A percentile compares a stretch with the other conserved stretches of the same genome.
These are phyloP conservation scores for Pseudoatta argentina DNA, from an alignment of 1,140 invertebrate species.

Conservation along the genomic window DNA sequence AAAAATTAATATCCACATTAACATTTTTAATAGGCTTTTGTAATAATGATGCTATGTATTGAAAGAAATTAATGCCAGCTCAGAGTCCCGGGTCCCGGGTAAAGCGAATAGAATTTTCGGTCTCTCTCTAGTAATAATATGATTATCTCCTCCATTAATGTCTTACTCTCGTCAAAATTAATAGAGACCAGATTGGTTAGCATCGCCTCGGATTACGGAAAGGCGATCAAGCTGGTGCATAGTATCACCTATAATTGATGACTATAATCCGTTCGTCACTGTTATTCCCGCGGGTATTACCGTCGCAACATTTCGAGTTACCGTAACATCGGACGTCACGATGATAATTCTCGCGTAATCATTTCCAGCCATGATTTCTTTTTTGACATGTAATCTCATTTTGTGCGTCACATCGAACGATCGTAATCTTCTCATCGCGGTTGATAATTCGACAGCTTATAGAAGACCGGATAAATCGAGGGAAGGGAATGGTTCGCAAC, in stretches of 20 bases:
- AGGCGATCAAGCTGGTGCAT: conserved; percentile 30
- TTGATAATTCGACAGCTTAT: conserved; percentile 58
- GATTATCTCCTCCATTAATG: conserved; percentile 14
- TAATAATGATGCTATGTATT: background rate
- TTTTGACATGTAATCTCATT: conserved; percentile 36
- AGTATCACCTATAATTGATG: conserved; percentile 42
- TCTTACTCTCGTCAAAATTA: conserved; percentile 26
- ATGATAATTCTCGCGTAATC: conserved; percentile 21
- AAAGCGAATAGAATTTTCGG: background rate
- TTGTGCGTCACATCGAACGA: background rate
- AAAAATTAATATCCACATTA: conserved; percentile 21
- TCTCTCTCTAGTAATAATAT: conserved; percentile 1
- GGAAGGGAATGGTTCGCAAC: conserved; percentile 8
- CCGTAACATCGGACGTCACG: conserved; percentile 34
- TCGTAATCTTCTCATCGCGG: conserved; percentile 50
- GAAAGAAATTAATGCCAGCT: background rate
- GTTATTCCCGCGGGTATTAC: conserved; percentile 24
- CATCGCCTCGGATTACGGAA: conserved; percentile 40
- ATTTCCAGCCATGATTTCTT: background rate
- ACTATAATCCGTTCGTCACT: conserved; percentile 38
- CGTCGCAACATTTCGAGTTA: conserved; percentile 37
- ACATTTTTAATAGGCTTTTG: conserved; percentile 1
- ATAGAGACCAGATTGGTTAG: conserved; percentile 28
- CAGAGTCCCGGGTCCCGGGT: too few species aligned
- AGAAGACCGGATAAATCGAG: conserved; percentile 20